Evolutionary conservation across 2,797 vertebrate genomes (phyloP).

Genomic region (Otolemur crassicaudatus): DNA sequence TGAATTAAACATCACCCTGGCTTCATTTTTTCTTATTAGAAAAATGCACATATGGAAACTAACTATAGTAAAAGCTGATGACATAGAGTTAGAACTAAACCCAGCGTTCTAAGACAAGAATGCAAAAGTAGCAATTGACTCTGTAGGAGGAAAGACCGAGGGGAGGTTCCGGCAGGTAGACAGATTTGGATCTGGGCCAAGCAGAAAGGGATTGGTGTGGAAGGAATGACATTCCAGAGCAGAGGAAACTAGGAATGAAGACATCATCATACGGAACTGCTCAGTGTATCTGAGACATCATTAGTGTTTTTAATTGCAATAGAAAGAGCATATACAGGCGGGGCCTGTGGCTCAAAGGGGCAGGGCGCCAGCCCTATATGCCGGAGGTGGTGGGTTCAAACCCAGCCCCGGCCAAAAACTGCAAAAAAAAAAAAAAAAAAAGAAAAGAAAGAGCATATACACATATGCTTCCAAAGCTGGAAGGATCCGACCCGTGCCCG

Average conservation of each 20-base stretch:
- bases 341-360: no score
- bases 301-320: not conserved
- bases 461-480: not conserved
- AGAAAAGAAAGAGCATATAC: no score
- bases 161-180: not conserved
- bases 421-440: no score
- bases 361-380: no score
- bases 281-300: not conserved
- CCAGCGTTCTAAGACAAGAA: not conserved
- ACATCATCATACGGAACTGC: not conserved
- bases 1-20: not conserved
- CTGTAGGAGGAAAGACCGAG: not conserved
- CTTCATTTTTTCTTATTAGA: not conserved
- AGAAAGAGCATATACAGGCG: not conserved
- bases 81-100: not conserved
- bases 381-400: no score
- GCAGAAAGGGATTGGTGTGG: not conserved
- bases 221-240: not conserved
- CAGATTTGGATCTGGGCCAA: not conserved
- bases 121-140: not conserved
- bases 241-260: not conserved
- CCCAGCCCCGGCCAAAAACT: no score
- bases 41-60: not conserved
- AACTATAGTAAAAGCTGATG: not conserved
- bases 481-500: rapidly evolving